phyloP scores from a whole-genome alignment of 2,113 vertebrate species.

The Meriones unguiculatus region DNA sequence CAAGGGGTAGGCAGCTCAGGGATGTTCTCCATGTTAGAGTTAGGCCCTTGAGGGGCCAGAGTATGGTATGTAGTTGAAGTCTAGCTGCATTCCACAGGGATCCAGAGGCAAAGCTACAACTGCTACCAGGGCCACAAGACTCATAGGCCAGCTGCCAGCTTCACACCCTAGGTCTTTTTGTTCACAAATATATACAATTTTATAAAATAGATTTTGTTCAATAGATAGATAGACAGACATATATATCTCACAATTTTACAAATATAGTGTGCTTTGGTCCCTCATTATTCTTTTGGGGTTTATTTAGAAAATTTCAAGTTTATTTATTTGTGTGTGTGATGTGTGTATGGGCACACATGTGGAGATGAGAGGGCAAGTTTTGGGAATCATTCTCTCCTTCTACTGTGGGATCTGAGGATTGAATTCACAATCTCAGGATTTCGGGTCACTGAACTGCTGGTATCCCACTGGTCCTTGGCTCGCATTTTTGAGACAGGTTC shows the following conservation, averaged over 20 bases:
- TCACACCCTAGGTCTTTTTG: neutral
- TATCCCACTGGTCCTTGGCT: neutral
- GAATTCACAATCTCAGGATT: neutral
- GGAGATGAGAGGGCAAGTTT: neutral
- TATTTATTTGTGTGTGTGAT: neutral
- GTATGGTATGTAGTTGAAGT: neutral
- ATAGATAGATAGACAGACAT: neutral
- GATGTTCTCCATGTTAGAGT: neutral
- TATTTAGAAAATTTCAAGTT: neutral
- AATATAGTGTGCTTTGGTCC: neutral
- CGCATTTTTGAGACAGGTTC: neutral
- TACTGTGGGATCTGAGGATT: neutral
- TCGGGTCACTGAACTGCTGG: neutral
- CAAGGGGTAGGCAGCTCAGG: neutral
- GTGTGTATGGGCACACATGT: neutral
- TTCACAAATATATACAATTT: neutral
- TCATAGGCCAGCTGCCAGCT: fast-evolving
- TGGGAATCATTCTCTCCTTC: neutral
- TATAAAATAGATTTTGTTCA: neutral
- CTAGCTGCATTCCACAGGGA: fast-evolving
- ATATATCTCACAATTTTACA: neutral
- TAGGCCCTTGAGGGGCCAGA: neutral
- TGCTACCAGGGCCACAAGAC: neutral
- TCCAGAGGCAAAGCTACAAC: neutral
- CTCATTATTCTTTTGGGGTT: neutral